Evolutionary conservation across 2,888 invertebrate genomes (phyloP), one percentile per base, ranked within the genome.

Genomic region (Elmis aenea): DNA sequence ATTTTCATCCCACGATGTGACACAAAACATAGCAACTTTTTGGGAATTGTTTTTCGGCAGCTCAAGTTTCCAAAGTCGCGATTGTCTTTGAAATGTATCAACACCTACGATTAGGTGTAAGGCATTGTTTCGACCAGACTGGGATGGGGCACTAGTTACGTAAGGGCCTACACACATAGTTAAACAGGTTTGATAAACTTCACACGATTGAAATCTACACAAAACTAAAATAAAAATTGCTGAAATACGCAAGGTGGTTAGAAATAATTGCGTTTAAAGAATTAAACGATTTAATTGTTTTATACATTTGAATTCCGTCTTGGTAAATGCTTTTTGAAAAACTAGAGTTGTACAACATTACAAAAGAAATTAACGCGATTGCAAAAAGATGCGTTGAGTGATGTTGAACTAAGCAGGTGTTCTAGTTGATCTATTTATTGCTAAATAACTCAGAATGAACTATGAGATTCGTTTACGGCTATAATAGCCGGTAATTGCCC

Each of bases 401-500:
- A 40, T 41, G 46, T 40, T n/a, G n/a, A 26, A 35, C 38, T 18
- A 24, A 49, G 44, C 45, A 51, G 51, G 51, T 47, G 46, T 44
- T 33, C 26, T 46, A 50, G 48, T 48, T 48, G 50, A 54, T 57
- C 53, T 54, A 58, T 60, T 58, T 58, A 56, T 55, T 53, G 55
- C 52, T 53, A 55, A 58, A 52, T 47, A n/a, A 52, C 47, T 47
- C 53, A 48, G 50, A 55, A 54, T 52, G 52, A 52, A 52, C 53
- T 56, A 47, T 46, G 44, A 52, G 57, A 55, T 55, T 54, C 50
- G 50, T 54, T 55, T 45, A 54, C 51, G 45, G 49, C 53, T 48
- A 48, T 62, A 64, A 62, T 62, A 54, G 60, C 53, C 52, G 51
- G 51, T 62, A 63, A 64, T 64, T 63, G 54, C 58, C 32, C 41